These are phyloP conservation scores for Plodia interpunctella DNA, from an alignment of 1,140 invertebrate genomes.

Conservation along the genomic window DNA sequence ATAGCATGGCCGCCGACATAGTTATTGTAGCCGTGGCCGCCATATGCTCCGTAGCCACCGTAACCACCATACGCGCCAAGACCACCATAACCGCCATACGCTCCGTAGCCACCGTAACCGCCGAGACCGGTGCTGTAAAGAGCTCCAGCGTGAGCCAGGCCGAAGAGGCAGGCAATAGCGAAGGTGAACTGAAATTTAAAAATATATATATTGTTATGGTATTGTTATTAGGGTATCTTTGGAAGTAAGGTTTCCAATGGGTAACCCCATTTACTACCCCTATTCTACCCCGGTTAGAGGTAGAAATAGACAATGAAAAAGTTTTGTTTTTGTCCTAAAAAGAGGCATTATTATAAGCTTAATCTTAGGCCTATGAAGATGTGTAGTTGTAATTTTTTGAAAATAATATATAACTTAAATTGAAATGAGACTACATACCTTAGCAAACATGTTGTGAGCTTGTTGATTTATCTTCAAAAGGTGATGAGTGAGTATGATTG, in stretches of 20 bases:
- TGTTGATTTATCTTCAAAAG: not conserved
- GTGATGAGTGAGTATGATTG: conserved; percentile 29
- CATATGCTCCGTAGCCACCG: conserved; percentile 16
- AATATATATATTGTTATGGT: not conserved
- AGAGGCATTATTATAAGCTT: no score
- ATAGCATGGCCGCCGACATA: conserved; percentile 12
- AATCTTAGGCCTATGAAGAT: no score
- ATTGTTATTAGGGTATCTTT: no score
- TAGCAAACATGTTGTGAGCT: conserved; percentile 30
- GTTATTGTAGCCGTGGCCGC: conserved; percentile 18
- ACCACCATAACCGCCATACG: conserved; percentile 11
- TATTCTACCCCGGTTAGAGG: no score
- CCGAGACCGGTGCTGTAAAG: not conserved
- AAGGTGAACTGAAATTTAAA: conserved; percentile 21
- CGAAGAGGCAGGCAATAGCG: conserved; percentile 27
- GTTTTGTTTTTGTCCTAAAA: no score
- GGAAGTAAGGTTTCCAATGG: no score
- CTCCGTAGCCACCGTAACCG: conserved; percentile 7
- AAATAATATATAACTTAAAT: no score
- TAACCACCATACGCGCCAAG: conserved; percentile 12
- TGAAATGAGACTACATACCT: conserved; percentile 17
- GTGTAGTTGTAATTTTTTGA: no score
- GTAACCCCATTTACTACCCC: no score
- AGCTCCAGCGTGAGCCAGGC: conserved; percentile 24
- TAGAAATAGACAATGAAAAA: no score